Percentiles rank a stretch among this genome's conserved stretches.
phyloP scores from a whole-genome alignment of 2,888 invertebrate species.

The Julus scandinavius region DNA sequence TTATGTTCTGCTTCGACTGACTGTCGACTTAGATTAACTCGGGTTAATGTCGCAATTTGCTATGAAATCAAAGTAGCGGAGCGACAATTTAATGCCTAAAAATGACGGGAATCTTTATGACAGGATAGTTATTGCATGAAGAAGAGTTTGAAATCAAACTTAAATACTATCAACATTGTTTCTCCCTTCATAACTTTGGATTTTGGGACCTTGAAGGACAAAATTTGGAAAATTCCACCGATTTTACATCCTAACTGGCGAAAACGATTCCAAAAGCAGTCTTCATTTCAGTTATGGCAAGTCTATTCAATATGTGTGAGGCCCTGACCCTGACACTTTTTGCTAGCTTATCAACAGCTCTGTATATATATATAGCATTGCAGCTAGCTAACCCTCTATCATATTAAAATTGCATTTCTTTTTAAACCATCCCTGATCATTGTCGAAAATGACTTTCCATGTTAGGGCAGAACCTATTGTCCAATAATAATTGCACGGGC shows the following conservation, averaged over 20 bases:
- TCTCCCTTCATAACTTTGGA: too few relatives aligned
- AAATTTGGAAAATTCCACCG: too few relatives aligned
- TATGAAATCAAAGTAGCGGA: not conserved
- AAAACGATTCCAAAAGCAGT: too few relatives aligned
- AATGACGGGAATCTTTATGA: not conserved
- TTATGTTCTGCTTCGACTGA: constrained; percentile 31
- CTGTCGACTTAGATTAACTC: constrained; percentile 46
- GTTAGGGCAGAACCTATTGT: not conserved
- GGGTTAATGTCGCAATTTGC: constrained; percentile 45
- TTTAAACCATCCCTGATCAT: not conserved
- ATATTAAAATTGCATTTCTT: not conserved
- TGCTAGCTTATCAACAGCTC: too few relatives aligned
- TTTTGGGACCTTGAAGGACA: too few relatives aligned
- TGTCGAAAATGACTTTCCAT: not conserved
- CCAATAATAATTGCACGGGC: constrained; percentile 28
- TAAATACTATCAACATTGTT: not conserved
- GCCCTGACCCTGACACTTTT: too few relatives aligned
- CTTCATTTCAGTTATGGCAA: too few relatives aligned
- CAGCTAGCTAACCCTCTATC: not conserved
- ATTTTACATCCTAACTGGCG: too few relatives aligned
- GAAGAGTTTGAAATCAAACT: not conserved
- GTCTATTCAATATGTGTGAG: too few relatives aligned
- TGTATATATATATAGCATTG: too few relatives aligned
- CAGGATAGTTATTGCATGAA: not conserved
- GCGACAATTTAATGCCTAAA: not conserved